Evolutionary conservation across 1,140 invertebrate species (phyloP), one percentile per base, ranked within the genome.

Genomic region (Platyura marginata): DNA sequence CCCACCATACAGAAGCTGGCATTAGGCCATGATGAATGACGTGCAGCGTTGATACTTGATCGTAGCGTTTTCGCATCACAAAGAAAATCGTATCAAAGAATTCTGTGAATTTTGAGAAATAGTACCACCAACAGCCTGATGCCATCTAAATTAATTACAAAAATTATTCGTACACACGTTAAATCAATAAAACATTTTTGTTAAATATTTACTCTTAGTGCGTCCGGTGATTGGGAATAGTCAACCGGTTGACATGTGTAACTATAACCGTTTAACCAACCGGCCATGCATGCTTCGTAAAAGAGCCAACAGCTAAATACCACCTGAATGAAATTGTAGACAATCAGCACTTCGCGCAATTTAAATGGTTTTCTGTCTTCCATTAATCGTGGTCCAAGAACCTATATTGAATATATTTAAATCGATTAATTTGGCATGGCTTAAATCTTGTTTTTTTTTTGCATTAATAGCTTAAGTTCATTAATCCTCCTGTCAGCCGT

Each of bases 1-100:
- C 89, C 57, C 87, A 84, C 88, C 88, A 94, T 22, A 89, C 86
- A 4, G 81, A 86, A 0, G 89, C 71, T 1, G 89, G 88, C 88
- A 94, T 92, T 42, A 83, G 71, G 29, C 85, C 86, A 54, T 94
- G 89, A 63, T 93, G 89, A 51, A 92, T 89, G 8, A 93, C 86
- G 56, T 93, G 89, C 9, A 93, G 68, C 1, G 78, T 84, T 1
- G 80, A 77, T 13, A 92, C 75, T 50, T 93, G 86, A 51, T 80
- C 69, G 50, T 81, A 79, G 52, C 92, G 90, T 58, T 88, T 89
- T 40, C 84, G 69, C 48, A 88, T 61, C 20, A 89, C 75, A 55
- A 89, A 88, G 65, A 88, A 88, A 50, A 88, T 73, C n/a, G 87
- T 90, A 56, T 91, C 87, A 41, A 83, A 62, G 59, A 91, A 84